These are phyloP conservation scores for Takifugu flavidus DNA, from an alignment of 2,113 vertebrate genomes.

Conservation along the genomic window DNA sequence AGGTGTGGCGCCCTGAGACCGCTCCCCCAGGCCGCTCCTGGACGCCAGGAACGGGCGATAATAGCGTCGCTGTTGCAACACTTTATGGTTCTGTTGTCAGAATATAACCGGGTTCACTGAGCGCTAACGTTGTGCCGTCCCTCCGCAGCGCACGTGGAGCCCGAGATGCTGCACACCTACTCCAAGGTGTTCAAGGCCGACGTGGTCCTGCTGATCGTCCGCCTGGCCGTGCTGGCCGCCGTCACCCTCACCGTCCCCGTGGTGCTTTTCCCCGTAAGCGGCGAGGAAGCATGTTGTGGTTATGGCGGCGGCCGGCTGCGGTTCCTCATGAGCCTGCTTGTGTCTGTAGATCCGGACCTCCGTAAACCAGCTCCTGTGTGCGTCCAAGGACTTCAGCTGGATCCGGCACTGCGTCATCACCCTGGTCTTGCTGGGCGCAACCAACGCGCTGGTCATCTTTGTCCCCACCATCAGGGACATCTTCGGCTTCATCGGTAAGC, in stretches of 20 bases:
- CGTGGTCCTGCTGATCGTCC: conserved; percentile 88
- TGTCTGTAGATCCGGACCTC: conserved; percentile 88
- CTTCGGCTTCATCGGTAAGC: conserved; percentile 89
- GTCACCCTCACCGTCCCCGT: conserved; percentile 96
- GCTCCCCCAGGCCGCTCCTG: not conserved
- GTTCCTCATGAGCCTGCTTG: too few relatives aligned
- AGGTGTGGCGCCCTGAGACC: not conserved
- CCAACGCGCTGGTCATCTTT: conserved; percentile 90
- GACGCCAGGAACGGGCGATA: not conserved
- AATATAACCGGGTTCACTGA: too few relatives aligned
- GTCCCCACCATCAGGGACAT: conserved; percentile 94
- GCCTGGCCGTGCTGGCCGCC: conserved; percentile 89
- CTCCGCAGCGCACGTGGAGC: conserved; percentile 78
- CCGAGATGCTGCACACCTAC: conserved; percentile 94
- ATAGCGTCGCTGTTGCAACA: not conserved
- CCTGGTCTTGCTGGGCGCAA: conserved; percentile 73
- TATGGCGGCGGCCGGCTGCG: too few relatives aligned
- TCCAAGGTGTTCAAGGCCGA: conserved; percentile 78
- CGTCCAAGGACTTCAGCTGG: conserved; percentile 88
- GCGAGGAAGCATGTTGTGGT: too few relatives aligned
- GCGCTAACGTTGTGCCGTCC: not conserved
- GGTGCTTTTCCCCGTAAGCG: conserved; percentile 94
- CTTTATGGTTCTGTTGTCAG: too few relatives aligned
- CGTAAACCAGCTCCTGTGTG: conserved; percentile 83
- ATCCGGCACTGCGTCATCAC: conserved; percentile 87